Evolutionary conservation across 2,113 vertebrate species (phyloP).

Genomic region (Tachysurus fulvidraco): DNA sequence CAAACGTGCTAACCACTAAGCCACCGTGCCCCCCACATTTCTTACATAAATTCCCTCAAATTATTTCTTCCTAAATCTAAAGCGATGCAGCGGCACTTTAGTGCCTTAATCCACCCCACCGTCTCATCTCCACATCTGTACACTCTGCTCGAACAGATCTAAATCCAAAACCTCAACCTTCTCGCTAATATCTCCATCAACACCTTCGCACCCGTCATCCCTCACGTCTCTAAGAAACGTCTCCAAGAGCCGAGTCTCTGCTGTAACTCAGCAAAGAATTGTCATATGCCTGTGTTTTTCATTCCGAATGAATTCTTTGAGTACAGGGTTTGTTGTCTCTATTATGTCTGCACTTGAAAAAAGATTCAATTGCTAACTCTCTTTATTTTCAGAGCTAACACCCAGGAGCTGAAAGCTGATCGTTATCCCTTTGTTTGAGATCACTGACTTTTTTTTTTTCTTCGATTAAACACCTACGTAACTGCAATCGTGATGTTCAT

Average conservation of each 20-base stretch:
- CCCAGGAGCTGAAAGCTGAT: background rate
- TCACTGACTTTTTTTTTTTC: background rate
- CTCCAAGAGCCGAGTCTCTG: background rate
- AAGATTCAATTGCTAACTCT: background rate
- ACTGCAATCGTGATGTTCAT: background rate
- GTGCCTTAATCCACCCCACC: background rate
- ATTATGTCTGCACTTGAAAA: background rate
- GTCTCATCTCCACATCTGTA: background rate
- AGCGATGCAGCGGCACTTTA: background rate
- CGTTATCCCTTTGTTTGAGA: background rate
- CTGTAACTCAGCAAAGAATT: background rate
- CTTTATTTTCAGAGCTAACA: background rate
- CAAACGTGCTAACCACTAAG: no score
- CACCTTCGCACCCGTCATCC: background rate
- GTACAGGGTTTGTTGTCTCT: background rate
- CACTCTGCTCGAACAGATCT: background rate
- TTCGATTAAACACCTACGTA: background rate
- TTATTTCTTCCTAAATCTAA: background rate
- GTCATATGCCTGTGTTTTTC: background rate
- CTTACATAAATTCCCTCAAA: background rate
- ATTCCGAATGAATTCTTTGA: background rate
- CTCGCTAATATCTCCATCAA: background rate
- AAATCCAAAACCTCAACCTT: background rate
- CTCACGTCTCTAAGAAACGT: background rate
- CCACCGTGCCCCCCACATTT: no score